A percentile compares a stretch with the other conserved stretches of the same genome.
Evolutionary conservation across 2,113 vertebrate genomes (phyloP).

Genomic region (Mormoops blainvillei): DNA sequence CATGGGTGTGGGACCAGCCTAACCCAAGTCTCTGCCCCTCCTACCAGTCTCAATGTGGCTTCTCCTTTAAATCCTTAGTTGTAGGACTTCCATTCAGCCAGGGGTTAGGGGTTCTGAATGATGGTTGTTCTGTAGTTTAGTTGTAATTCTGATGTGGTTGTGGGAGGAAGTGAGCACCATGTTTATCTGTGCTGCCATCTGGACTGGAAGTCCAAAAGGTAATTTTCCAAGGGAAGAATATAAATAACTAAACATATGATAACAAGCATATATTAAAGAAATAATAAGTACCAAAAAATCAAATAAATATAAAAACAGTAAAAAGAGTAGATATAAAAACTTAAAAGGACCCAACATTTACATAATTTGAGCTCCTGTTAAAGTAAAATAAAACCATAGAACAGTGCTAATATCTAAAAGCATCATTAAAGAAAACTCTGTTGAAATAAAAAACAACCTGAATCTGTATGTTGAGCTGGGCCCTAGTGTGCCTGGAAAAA

Average conservation of each 20-base stretch:
- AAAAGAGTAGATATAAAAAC: not conserved
- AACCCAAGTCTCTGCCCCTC: not conserved
- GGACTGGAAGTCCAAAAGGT: not conserved
- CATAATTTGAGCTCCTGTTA: not conserved
- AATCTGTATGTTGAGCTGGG: not conserved
- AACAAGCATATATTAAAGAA: not conserved
- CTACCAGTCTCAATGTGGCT: not conserved
- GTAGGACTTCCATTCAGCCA: not conserved
- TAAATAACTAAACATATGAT: not conserved
- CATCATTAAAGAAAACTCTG: not conserved
- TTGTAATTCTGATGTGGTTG: not conserved
- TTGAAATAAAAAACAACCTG: not conserved
- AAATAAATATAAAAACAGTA: not conserved
- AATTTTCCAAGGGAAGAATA: not conserved
- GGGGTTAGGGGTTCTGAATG: not conserved
- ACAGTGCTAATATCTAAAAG: not conserved
- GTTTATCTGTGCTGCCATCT: not conserved
- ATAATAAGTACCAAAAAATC: not conserved
- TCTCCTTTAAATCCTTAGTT: not conserved
- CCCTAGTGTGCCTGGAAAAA: not conserved
- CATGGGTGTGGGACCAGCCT: not conserved
- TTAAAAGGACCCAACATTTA: not conserved
- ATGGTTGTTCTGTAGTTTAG: not conserved
- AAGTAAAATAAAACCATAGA: not conserved
- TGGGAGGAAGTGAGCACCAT: not conserved